Evolutionary conservation across 1,140 invertebrate species (phyloP).

Genomic region (Hestina assimilis): DNA sequence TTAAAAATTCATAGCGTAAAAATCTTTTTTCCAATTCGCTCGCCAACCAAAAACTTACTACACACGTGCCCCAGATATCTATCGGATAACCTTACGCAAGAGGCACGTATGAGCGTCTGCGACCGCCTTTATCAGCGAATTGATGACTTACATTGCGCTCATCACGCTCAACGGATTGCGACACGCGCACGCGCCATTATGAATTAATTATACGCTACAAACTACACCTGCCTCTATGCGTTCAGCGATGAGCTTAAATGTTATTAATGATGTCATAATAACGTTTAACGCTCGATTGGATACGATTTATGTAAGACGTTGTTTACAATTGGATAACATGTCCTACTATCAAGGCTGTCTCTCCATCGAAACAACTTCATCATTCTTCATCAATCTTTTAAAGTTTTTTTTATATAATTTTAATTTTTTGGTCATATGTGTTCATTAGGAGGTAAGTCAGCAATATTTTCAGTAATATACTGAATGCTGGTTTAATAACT

Average conservation of each 20-base stretch:
- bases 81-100: constrained; percentile 12
- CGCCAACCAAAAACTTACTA: neutral
- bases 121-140: constrained; percentile 14
- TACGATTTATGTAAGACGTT: neutral
- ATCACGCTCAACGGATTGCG: constrained; percentile 21
- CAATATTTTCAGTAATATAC: too few species aligned
- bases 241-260: constrained; percentile 9
- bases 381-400: too few species aligned
- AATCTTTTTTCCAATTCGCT: neutral
- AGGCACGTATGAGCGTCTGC: constrained; percentile 14
- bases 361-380: neutral
- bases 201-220: constrained; percentile 9
- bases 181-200: constrained; percentile 19
- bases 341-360: neutral
- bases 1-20: neutral
- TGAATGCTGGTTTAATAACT: too few species aligned
- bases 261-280: constrained; percentile 4
- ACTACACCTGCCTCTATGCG: constrained; percentile 11
- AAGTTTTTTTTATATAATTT: too few species aligned
- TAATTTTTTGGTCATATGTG: too few species aligned
- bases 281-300: neutral
- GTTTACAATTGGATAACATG: neutral
- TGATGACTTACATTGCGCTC: constrained; percentile 20
- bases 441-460: too few species aligned
- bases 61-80: constrained; percentile 17